Evolutionary conservation across 2,797 vertebrate species (phyloP).

Genomic region (Aphelocoma californica): DNA sequence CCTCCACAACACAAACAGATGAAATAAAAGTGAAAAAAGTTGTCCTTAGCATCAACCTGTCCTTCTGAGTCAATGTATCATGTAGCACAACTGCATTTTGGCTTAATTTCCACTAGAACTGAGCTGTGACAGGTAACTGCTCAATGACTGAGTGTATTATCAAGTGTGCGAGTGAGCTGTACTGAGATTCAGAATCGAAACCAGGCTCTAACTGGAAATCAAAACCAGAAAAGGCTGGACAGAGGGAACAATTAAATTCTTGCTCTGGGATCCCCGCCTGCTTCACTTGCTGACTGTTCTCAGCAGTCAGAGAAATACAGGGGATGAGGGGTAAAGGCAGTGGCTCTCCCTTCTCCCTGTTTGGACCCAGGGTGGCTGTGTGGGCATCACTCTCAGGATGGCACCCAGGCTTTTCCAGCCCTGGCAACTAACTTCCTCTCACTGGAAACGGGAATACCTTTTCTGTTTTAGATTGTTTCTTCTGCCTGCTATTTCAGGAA

Average conservation of each 20-base stretch:
- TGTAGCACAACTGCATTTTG: background rate
- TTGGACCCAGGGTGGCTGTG: fast-evolving
- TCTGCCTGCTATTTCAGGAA: background rate
- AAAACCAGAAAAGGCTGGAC: background rate
- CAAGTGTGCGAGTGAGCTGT: background rate
- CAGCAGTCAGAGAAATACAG: background rate
- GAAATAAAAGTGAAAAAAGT: background rate
- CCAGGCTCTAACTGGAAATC: background rate
- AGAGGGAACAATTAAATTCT: background rate
- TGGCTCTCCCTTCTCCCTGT: background rate
- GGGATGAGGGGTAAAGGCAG: background rate
- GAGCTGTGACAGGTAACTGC: background rate
- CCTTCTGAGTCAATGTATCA: background rate
- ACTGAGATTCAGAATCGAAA: background rate
- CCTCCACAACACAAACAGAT: background rate
- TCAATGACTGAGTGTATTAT: background rate
- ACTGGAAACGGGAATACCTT: background rate
- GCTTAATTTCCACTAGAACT: background rate
- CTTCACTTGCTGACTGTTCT: background rate
- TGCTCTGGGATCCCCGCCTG: background rate
- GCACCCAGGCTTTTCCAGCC: background rate
- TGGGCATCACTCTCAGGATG: background rate
- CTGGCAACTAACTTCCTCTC: background rate
- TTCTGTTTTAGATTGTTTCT: background rate
- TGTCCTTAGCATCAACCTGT: background rate